Percentiles rank a stretch among this genome's conserved stretches.
Conservation (phyloP, 2,113 vertebrate genomes). For the Stercorarius parasiticus region DNA sequence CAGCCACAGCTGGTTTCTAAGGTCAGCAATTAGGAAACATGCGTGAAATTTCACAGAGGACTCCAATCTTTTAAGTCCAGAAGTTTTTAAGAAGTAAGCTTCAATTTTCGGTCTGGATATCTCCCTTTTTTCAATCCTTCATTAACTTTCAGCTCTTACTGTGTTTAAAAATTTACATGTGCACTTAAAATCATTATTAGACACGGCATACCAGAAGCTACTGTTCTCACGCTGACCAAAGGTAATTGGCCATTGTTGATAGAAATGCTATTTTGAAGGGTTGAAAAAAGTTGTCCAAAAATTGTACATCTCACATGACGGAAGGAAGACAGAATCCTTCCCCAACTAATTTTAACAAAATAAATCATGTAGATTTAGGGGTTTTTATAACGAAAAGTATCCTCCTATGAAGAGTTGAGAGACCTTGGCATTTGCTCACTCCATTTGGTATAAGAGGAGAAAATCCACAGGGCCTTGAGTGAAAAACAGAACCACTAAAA, state of each 20-base stretch:
- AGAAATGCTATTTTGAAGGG: neutral
- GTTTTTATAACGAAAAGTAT: constrained; percentile 9
- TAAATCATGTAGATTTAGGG: neutral
- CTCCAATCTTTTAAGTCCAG: neutral
- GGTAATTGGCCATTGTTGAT: neutral
- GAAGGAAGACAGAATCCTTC: neutral
- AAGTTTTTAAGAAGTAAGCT: neutral
- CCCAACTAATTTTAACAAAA: neutral
- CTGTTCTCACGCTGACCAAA: neutral
- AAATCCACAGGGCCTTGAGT: constrained; percentile 47
- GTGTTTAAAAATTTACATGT: neutral
- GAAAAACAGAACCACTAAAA: constrained; percentile 51
- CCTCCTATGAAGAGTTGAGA: neutral
- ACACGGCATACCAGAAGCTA: neutral
- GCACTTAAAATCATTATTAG: neutral
- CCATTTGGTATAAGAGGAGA: constrained; percentile 17
- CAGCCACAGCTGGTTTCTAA: neutral
- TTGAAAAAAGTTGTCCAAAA: neutral
- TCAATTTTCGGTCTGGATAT: neutral
- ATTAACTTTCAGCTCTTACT: neutral
- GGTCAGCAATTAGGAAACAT: neutral
- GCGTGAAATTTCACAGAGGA: neutral
- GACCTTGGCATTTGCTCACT: constrained; percentile 56
- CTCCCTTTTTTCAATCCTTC: neutral
- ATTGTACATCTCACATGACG: neutral